phyloP scores from a whole-genome alignment of 2,888 invertebrate species.

The Thereva nobilitata region DNA sequence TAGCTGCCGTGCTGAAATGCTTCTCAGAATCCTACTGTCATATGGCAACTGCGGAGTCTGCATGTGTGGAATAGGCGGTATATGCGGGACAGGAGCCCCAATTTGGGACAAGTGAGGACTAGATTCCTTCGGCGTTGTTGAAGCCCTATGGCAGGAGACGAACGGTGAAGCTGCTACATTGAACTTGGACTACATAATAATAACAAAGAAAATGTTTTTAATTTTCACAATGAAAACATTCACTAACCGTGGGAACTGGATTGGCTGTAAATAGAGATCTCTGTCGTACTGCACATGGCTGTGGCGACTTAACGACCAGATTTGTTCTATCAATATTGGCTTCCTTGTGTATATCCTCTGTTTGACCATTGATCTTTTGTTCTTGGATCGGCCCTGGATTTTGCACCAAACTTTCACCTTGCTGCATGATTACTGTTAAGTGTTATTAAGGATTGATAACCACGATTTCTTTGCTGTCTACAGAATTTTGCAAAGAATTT shows the following conservation, averaged over 20 bases:
- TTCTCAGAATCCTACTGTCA: conserved; percentile 46
- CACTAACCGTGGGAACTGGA: conserved; percentile 50
- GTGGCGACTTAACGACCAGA: conserved; percentile 42
- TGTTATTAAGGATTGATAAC: neutral
- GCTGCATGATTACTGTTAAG: conserved; percentile 23
- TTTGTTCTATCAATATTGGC: neutral
- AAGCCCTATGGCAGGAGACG: conserved; percentile 41
- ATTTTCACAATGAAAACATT: neutral
- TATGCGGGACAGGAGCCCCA: conserved; percentile 39
- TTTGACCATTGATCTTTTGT: neutral
- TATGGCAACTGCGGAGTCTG: conserved; percentile 31
- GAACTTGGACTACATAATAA: conserved; percentile 49
- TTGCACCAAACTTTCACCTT: conserved; percentile 7
- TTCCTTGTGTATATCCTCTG: conserved; percentile 14
- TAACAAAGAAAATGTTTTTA: neutral
- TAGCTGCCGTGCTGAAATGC: conserved; percentile 49
- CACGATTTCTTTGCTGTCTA: no score
- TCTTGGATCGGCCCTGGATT: neutral
- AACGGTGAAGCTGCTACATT: conserved; percentile 51
- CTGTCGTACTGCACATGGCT: conserved; percentile 51
- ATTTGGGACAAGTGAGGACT: conserved; percentile 40
- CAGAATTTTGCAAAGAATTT: no score
- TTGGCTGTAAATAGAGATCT: conserved; percentile 56
- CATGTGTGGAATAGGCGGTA: conserved; percentile 38
- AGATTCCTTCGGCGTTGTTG: conserved; percentile 16